Conservation (phyloP, 2,113 vertebrate species). For the Sminthopsis crassicaudata region DNA sequence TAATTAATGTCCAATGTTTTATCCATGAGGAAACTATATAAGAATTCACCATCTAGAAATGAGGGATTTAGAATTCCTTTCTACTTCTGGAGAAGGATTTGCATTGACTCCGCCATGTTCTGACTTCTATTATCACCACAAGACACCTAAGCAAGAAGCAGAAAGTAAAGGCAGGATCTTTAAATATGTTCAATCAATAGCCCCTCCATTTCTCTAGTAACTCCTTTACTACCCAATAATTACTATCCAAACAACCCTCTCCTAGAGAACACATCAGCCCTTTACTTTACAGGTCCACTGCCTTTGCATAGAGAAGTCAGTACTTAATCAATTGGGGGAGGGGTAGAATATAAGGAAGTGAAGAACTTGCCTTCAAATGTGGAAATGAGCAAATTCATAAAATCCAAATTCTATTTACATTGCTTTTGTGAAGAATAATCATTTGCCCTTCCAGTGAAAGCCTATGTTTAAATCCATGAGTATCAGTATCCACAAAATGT, state of each 20-base stretch:
- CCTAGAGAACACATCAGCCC: not conserved
- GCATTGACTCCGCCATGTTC: not conserved
- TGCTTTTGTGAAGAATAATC: not conserved
- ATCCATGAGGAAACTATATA: not conserved
- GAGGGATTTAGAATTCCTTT: not conserved
- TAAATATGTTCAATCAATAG: not conserved
- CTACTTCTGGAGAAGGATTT: not conserved
- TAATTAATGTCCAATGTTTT: not conserved
- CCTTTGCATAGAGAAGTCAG: not conserved
- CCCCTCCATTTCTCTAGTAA: not conserved
- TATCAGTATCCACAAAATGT: not conserved
- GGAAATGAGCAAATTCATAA: not conserved
- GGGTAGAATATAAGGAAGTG: not conserved
- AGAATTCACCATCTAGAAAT: not conserved
- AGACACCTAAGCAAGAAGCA: not conserved
- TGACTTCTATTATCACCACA: not conserved
- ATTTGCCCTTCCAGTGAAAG: not conserved
- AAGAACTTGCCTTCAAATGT: not conserved
- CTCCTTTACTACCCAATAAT: not conserved
- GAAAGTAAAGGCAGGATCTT: not conserved
- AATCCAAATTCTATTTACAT: not conserved
- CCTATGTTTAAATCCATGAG: not conserved
- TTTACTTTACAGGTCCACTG: not conserved
- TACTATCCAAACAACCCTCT: not conserved
- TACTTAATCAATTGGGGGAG: not conserved